Percentiles rank a stretch among this genome's conserved stretches.
These are phyloP conservation scores for Notolabrus celidotus DNA, from an alignment of 2,797 vertebrate genomes.

Conservation along the genomic window DNA sequence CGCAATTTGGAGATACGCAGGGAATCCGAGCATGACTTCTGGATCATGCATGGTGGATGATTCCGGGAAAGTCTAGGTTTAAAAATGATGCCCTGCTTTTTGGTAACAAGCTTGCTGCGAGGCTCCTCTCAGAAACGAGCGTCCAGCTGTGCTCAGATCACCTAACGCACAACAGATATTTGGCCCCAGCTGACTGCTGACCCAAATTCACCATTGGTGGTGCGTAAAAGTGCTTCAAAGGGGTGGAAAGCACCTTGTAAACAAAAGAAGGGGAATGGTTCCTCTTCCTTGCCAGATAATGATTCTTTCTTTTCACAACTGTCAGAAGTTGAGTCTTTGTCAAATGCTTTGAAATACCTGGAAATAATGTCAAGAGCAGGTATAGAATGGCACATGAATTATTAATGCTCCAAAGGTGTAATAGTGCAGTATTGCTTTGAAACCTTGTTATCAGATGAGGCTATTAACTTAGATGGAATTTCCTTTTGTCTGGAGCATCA, in stretches of 20 bases:
- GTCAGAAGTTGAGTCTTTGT: slow-evolving; percentile 26
- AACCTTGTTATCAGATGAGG: slow-evolving; percentile 14
- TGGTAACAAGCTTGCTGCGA: slow-evolving; percentile 14
- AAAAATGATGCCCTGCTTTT: slow-evolving; percentile 15
- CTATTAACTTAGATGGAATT: slow-evolving; percentile 27
- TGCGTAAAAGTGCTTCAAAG: slow-evolving; percentile 67
- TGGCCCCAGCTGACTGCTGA: slow-evolving; percentile 64
- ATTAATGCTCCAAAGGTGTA: slow-evolving; percentile 4
- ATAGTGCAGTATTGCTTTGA: not conserved
- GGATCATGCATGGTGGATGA: not conserved
- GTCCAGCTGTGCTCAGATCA: slow-evolving; percentile 33
- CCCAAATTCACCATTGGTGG: slow-evolving; percentile 56
- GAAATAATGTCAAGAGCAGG: not conserved
- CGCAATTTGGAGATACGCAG: slow-evolving; percentile 28
- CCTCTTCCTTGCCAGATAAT: not conserved
- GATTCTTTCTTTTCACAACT: slow-evolving; percentile 2
- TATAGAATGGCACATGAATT: not conserved
- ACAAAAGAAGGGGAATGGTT: slow-evolving; percentile 22
- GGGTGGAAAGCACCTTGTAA: slow-evolving; percentile 42
- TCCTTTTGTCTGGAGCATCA: slow-evolving; percentile 24
- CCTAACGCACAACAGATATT: slow-evolving; percentile 34
- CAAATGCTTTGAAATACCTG: slow-evolving; percentile 7
- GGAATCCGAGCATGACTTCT: slow-evolving; percentile 42
- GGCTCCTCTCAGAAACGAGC: slow-evolving; percentile 24
- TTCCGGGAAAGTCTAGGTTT: slow-evolving; percentile 25